phyloP scores from a whole-genome alignment of 1,140 invertebrate species.

The Drosophila tani region DNA sequence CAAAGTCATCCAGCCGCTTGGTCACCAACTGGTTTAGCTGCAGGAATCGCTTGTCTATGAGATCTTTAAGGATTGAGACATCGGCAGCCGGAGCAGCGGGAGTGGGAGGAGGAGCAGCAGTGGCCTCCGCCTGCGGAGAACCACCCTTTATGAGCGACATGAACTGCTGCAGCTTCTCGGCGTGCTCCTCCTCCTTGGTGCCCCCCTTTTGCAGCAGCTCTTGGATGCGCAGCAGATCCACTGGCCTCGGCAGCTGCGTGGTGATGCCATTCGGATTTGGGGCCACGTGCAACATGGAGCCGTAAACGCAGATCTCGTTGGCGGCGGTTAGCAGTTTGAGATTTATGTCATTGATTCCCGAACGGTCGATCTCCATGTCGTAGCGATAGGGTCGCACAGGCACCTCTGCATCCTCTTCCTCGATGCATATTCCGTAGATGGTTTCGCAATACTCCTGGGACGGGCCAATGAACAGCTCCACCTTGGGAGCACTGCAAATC shows the following conservation, averaged over 20 bases:
- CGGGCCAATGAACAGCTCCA: constrained; percentile 72
- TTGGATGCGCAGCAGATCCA: constrained; percentile 67
- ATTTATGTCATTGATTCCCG: constrained; percentile 66
- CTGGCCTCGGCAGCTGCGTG: constrained; percentile 60
- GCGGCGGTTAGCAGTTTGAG: constrained; percentile 63
- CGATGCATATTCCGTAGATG: constrained; percentile 59
- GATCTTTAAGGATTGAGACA: constrained; percentile 15
- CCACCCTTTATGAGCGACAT: constrained; percentile 53
- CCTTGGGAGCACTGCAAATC: constrained; percentile 69
- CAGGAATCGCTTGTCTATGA: constrained; percentile 51
- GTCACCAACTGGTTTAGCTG: constrained; percentile 40
- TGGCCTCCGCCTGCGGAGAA: background rate
- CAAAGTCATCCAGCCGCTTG: constrained; percentile 59
- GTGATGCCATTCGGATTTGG: constrained; percentile 82
- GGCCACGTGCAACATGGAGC: constrained; percentile 68
- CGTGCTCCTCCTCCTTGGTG: constrained; percentile 35
- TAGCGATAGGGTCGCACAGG: constrained; percentile 70
- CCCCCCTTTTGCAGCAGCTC: constrained; percentile 61
- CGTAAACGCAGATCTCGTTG: constrained; percentile 75
- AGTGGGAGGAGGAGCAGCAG: background rate
- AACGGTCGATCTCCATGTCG: constrained; percentile 78
- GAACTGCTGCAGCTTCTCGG: constrained; percentile 63
- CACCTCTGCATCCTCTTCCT: constrained; percentile 65
- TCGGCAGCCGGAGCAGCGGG: background rate
- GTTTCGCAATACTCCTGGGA: constrained; percentile 77